These are phyloP conservation scores for Dallia pectoralis DNA, from an alignment of 2,797 vertebrate genomes.

Conservation along the genomic window DNA sequence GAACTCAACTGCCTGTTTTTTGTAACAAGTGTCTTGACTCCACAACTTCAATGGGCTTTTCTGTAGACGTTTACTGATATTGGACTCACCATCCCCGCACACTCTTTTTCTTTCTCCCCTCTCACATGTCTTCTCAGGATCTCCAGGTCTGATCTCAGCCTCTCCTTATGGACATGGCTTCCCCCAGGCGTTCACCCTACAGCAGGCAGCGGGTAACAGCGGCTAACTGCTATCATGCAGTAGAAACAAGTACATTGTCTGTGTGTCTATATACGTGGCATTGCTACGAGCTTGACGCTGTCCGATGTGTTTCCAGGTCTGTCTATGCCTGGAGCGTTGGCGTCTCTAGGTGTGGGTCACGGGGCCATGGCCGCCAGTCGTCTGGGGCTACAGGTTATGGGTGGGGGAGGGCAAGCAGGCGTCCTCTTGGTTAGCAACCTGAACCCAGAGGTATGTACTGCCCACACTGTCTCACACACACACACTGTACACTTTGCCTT, in stretches of 20 bases:
- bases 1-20: not conserved
- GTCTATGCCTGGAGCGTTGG: slow-evolving; percentile 83
- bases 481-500: not conserved
- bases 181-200: slow-evolving; percentile 90
- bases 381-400: slow-evolving; percentile 84
- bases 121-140: slow-evolving; percentile 63
- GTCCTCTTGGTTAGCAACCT: slow-evolving; percentile 97
- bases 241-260: no score
- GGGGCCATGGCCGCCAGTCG: slow-evolving; percentile 78
- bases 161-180: slow-evolving; percentile 92
- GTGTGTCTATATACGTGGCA: no score
- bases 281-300: no score
- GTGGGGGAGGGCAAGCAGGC: slow-evolving; percentile 77
- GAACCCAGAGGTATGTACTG: slow-evolving; percentile 90
- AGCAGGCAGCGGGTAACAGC: slow-evolving; percentile 74
- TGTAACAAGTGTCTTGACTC: not conserved
- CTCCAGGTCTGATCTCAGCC: slow-evolving; percentile 91
- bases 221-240: not conserved
- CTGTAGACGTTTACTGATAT: not conserved
- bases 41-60: not conserved
- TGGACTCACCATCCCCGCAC: not conserved
- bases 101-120: not conserved
- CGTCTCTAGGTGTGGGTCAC: slow-evolving; percentile 84
- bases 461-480: not conserved
- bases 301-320: slow-evolving; percentile 68